A percentile compares a stretch with the other conserved stretches of the same genome.
Conservation (phyloP, 2,113 vertebrate species). For the Panthera leo region DNA sequence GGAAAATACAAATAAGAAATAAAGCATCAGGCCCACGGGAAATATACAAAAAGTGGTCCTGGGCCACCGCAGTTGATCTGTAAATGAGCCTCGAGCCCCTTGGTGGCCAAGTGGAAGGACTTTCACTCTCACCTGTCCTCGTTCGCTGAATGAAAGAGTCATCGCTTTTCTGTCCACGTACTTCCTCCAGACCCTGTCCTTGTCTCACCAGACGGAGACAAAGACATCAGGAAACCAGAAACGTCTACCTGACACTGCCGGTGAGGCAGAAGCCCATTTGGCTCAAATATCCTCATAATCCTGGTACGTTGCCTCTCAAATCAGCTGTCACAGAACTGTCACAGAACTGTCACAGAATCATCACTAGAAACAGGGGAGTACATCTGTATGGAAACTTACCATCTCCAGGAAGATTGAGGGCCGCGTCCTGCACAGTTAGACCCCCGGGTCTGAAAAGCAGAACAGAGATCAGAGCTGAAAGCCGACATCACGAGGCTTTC, state of each 20-base stretch:
- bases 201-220: neutral
- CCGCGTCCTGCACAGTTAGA: rapidly evolving
- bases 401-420: neutral
- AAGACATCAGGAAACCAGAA: neutral
- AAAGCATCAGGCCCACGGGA: neutral
- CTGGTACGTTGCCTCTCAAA: neutral
- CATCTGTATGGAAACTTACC: too few species aligned
- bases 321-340: neutral
- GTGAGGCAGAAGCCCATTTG: neutral
- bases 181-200: neutral
- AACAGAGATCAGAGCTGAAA: neutral
- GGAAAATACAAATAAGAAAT: neutral
- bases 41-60: rapidly evolving
- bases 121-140: neutral
- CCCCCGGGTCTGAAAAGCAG: neutral
- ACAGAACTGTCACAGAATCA: neutral
- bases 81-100: neutral
- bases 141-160: neutral
- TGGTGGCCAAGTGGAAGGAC: neutral
- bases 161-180: neutral
- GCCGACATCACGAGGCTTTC: neutral
- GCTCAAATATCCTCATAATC: neutral
- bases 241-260: neutral
- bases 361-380: neutral
- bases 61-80: rapidly evolving